A percentile compares a stretch with the other conserved stretches of the same genome.
Conservation (phyloP, 1,140 invertebrate species). For the Bombus huntii region DNA sequence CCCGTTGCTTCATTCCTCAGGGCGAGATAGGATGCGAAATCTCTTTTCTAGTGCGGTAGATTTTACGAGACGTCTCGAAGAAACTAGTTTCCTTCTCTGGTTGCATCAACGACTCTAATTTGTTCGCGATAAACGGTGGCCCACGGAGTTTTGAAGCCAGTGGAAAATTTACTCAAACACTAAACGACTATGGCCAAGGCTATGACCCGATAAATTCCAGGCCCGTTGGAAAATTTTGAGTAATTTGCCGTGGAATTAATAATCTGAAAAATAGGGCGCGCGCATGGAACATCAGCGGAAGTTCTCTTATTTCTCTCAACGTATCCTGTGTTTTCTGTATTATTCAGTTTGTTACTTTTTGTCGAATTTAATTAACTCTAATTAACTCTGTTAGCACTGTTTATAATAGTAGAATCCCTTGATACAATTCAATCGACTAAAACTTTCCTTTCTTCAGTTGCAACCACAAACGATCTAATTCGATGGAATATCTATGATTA, state of each 20-base stretch:
- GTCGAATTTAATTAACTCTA: background rate
- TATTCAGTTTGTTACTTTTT: background rate
- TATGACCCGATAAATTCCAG: background rate
- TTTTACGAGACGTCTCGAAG: slow-evolving; percentile 28
- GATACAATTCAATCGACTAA: background rate
- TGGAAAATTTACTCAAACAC: slow-evolving; percentile 22
- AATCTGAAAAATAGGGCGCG: slow-evolving; percentile 13
- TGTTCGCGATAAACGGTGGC: slow-evolving; percentile 26
- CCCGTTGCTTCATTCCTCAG: background rate
- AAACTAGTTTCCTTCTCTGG: slow-evolving; percentile 17
- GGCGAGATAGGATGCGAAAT: slow-evolving; percentile 11
- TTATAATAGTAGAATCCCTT: background rate
- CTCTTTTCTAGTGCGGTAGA: slow-evolving; percentile 7
- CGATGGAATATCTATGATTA: background rate
- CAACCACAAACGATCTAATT: background rate
- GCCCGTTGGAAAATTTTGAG: background rate
- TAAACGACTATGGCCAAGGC: background rate
- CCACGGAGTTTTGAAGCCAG: background rate
- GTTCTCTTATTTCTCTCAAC: background rate
- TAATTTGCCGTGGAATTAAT: slow-evolving; percentile 4
- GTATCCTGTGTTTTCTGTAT: background rate
- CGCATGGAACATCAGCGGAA: background rate
- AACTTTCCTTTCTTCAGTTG: background rate
- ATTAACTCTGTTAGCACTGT: background rate
- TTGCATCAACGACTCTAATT: slow-evolving; percentile 34